These are phyloP conservation scores for Drosophila arawakana DNA, from an alignment of 1,140 invertebrate species.

Conservation along the genomic window DNA sequence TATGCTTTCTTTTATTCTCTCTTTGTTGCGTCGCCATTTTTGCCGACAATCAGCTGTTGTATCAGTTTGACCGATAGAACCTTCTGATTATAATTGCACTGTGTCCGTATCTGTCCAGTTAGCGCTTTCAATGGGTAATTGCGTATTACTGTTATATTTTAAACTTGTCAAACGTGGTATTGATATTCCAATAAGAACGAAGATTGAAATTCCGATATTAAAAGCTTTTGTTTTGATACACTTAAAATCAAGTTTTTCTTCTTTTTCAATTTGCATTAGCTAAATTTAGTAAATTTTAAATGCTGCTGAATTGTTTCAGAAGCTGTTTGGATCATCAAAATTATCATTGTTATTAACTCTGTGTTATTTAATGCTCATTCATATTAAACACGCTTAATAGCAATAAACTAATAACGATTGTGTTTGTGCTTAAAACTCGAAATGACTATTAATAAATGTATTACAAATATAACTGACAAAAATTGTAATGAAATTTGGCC, in stretches of 20 bases:
- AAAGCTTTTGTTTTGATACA: background rate
- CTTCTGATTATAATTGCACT: slow-evolving; percentile 18
- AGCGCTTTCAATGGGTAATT: slow-evolving; percentile 1
- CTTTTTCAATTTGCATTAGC: background rate
- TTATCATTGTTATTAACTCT: background rate
- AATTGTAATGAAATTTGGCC: background rate
- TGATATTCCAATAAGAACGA: background rate
- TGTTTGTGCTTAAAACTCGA: background rate
- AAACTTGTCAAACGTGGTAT: slow-evolving; percentile 3
- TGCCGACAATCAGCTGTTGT: slow-evolving; percentile 61
- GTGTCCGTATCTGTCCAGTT: slow-evolving; percentile 8
- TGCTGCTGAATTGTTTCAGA: background rate
- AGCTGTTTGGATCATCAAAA: background rate
- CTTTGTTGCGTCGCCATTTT: slow-evolving; percentile 55
- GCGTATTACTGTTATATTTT: slow-evolving; percentile 16
- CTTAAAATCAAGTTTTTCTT: background rate
- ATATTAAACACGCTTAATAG: background rate
- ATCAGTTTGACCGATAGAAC: slow-evolving; percentile 63
- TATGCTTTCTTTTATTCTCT: slow-evolving; percentile 5
- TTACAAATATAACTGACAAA: background rate
- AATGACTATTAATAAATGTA: background rate
- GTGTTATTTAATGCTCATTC: background rate
- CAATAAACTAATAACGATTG: background rate
- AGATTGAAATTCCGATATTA: background rate
- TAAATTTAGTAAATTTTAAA: background rate